Conservation (phyloP, 1,140 invertebrate genomes). For the Drosophila simulans region DNA sequence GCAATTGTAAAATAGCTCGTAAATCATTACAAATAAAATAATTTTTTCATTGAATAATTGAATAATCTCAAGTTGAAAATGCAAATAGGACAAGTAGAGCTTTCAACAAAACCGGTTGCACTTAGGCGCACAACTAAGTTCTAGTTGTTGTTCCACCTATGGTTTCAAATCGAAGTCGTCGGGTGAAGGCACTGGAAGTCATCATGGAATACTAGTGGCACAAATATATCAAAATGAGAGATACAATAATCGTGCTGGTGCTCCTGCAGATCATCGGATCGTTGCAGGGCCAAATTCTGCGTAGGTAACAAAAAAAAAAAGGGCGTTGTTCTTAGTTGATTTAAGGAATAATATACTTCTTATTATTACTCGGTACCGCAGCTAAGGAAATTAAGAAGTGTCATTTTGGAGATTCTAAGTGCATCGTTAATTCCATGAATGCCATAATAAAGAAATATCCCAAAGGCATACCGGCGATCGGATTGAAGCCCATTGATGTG, state of each 20-base stretch:
- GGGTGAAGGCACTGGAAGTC: slow-evolving; percentile 18
- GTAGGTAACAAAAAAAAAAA: slow-evolving; percentile 30
- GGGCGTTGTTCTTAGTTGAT: too few species aligned
- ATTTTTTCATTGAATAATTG: slow-evolving; percentile 9
- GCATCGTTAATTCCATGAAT: slow-evolving; percentile 54
- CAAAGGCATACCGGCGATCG: slow-evolving; percentile 50
- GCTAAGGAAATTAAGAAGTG: slow-evolving; percentile 52
- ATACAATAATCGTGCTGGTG: slow-evolving; percentile 11
- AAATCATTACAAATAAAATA: neutral
- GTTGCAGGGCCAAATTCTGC: slow-evolving; percentile 23
- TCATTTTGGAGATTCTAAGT: slow-evolving; percentile 42
- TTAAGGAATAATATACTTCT: too few species aligned
- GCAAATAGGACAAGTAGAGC: slow-evolving; percentile 15
- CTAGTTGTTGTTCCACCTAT: slow-evolving; percentile 5
- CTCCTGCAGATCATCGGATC: slow-evolving; percentile 5
- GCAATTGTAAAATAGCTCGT: neutral
- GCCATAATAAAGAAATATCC: slow-evolving; percentile 42
- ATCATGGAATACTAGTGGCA: slow-evolving; percentile 3
- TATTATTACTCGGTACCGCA: neutral
- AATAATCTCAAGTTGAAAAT: slow-evolving; percentile 18
- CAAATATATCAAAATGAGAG: slow-evolving; percentile 21
- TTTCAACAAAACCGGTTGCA: slow-evolving; percentile 24
- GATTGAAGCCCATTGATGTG: slow-evolving; percentile 57
- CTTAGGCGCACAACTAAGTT: neutral
- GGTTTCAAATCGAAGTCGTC: slow-evolving; percentile 17